Conservation (phyloP, 2,113 vertebrate species). For the Pelodiscus sinensis region DNA sequence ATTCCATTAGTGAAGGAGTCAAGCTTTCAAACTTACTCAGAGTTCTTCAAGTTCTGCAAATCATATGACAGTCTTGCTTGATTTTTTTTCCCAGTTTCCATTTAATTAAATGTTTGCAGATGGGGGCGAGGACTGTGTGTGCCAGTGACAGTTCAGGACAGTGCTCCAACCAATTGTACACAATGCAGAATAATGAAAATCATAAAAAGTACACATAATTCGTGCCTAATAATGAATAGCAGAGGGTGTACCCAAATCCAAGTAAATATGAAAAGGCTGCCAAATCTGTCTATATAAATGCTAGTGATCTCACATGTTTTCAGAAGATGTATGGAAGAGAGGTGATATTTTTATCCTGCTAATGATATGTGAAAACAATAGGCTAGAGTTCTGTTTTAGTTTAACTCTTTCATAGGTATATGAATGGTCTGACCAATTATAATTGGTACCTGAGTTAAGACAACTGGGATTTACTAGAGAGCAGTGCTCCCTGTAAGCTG, state of each 20-base stretch:
- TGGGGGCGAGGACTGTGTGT: not conserved
- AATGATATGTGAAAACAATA: not conserved
- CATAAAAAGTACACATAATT: not conserved
- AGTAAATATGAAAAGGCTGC: constrained; percentile 14
- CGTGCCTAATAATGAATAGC: not conserved
- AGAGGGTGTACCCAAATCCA: not conserved
- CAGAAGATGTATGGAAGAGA: not conserved
- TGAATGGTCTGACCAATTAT: not conserved
- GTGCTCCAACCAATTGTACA: not conserved
- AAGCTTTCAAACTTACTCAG: not conserved
- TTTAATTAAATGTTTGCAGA: not conserved
- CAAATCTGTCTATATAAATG: not conserved
- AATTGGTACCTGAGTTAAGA: not conserved
- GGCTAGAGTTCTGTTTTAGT: not conserved
- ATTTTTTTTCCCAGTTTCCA: not conserved
- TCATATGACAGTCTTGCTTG: not conserved
- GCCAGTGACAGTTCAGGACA: not conserved
- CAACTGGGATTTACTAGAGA: not conserved
- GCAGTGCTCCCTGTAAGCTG: too few relatives aligned
- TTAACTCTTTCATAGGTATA: constrained; percentile 3
- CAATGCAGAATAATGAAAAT: not conserved
- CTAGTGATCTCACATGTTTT: constrained; percentile 18
- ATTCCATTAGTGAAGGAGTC: not conserved
- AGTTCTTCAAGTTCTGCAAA: not conserved
- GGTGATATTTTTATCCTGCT: not conserved